A percentile compares a stretch with the other conserved stretches of the same genome.
phyloP scores from a whole-genome alignment of 2,113 vertebrate genomes.

The Heteronetta atricapilla region DNA sequence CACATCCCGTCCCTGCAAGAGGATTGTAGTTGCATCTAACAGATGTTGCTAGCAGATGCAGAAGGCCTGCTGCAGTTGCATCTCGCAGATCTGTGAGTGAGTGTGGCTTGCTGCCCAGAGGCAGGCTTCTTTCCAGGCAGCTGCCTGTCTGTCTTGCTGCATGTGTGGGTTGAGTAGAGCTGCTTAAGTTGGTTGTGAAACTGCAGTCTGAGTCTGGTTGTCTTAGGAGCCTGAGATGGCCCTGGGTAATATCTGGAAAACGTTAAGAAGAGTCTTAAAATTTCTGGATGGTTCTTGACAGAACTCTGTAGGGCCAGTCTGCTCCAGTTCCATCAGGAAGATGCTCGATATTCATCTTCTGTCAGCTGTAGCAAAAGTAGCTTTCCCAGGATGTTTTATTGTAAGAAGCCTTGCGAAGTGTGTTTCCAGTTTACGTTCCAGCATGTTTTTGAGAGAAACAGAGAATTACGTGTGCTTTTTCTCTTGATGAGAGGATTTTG shows the following conservation, averaged over 20 bases:
- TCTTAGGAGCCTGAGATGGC: conserved; percentile 2
- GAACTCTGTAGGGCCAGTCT: fast-evolving
- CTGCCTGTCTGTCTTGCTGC: conserved; percentile 42
- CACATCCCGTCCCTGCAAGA: neutral
- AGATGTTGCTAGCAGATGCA: neutral
- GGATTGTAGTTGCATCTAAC: neutral
- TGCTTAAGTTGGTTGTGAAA: conserved; percentile 45
- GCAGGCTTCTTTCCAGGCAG: conserved; percentile 11
- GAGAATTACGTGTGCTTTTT: neutral
- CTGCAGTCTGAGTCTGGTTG: neutral
- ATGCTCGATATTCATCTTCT: neutral
- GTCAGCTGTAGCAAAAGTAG: neutral
- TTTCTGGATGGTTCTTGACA: conserved; percentile 1
- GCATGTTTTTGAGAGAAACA: neutral
- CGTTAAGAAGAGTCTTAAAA: neutral
- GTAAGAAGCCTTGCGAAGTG: neutral
- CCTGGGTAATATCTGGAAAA: neutral
- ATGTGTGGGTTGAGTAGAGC: conserved; percentile 42
- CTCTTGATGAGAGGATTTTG: neutral
- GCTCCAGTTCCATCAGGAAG: neutral
- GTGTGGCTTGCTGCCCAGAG: neutral
- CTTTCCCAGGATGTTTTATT: neutral
- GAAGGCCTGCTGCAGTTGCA: neutral
- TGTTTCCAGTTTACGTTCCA: neutral
- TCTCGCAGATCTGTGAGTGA: neutral